A percentile compares a stretch with the other conserved stretches of the same genome.
These are phyloP conservation scores for Steatocranus sp. DNA, from an alignment of 2,797 vertebrate species.

Conservation along the genomic window DNA sequence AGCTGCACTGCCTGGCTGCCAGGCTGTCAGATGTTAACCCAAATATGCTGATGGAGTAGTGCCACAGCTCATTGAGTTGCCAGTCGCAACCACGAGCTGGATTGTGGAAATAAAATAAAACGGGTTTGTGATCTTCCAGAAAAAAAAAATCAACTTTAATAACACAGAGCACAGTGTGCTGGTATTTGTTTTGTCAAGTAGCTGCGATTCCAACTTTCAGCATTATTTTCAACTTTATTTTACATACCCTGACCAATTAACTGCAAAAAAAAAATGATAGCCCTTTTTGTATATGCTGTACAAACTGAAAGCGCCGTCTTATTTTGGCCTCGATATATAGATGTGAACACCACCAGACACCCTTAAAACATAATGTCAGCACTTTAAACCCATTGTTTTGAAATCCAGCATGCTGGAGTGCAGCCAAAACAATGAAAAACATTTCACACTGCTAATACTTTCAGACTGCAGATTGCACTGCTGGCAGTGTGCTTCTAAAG, in stretches of 20 bases:
- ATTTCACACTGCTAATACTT: neutral
- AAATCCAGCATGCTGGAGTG: conserved; percentile 8
- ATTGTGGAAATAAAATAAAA: conserved; percentile 26
- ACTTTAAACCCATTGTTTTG: conserved; percentile 13
- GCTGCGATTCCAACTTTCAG: conserved; percentile 1
- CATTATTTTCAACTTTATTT: neutral
- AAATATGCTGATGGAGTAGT: conserved; percentile 52
- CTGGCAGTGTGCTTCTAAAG: neutral
- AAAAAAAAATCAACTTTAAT: neutral
- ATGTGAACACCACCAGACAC: neutral
- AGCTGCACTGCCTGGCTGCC: conserved; percentile 53
- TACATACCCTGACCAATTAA: neutral
- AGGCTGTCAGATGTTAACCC: conserved; percentile 48
- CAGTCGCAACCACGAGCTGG: conserved; percentile 31
- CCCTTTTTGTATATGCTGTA: neutral
- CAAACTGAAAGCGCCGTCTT: neutral
- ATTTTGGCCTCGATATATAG: neutral
- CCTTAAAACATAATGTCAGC: conserved; percentile 20
- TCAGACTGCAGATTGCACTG: neutral
- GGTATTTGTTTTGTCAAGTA: neutral
- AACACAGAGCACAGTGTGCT: neutral
- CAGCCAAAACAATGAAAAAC: conserved; percentile 16
- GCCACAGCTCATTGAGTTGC: conserved; percentile 35
- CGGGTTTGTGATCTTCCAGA: neutral
- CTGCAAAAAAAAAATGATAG: neutral